These are phyloP conservation scores for Conus canariensis DNA, from an alignment of 2,888 invertebrate genomes.

Conservation along the genomic window DNA sequence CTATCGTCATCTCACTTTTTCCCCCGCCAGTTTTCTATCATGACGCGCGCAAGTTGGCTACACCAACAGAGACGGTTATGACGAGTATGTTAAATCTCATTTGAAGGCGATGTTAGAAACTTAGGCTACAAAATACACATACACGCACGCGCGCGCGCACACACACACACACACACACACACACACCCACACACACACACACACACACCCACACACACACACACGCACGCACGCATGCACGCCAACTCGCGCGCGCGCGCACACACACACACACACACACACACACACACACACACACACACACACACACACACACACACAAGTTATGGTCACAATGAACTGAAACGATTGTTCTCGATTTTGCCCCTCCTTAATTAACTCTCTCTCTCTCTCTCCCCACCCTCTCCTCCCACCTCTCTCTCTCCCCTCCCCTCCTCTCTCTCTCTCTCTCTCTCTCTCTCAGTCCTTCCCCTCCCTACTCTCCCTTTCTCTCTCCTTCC, in stretches of 20 bases:
- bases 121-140: no score
- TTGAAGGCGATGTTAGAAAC: no score
- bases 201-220: neutral
- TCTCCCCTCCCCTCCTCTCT: neutral
- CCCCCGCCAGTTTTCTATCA: no score
- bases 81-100: no score
- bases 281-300: conserved; percentile 3
- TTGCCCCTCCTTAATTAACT: no score
- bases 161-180: neutral
- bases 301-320: neutral
- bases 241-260: no score
- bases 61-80: no score
- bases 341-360: neutral
- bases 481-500: neutral
- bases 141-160: no score
- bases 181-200: neutral
- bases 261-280: neutral
- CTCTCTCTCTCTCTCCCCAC: no score
- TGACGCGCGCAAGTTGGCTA: no score
- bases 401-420: no score
- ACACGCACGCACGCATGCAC: neutral
- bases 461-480: neutral
- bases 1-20: no score
- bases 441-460: conserved; percentile 9
- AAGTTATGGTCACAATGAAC: neutral